These are phyloP conservation scores for Vulpes vulpes DNA, from an alignment of 2,113 vertebrate genomes.

Conservation along the genomic window DNA sequence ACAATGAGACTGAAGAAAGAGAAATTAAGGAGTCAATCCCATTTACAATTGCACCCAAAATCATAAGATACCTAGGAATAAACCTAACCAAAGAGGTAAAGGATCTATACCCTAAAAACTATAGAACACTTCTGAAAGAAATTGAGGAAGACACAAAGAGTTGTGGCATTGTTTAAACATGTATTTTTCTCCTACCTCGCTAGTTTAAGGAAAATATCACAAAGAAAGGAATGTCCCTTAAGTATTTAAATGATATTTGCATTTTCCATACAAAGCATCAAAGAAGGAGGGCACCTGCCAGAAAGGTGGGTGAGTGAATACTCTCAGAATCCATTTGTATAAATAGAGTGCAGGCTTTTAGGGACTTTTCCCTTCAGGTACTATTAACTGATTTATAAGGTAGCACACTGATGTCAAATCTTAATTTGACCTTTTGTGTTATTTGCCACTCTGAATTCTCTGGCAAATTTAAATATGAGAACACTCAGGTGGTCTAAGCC, in stretches of 20 bases:
- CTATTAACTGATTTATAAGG: conserved; percentile 4
- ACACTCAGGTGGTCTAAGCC: background rate
- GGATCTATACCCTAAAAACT: no score
- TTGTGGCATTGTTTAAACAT: conserved; percentile 57
- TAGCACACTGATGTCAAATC: background rate
- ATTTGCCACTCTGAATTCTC: conserved; percentile 23
- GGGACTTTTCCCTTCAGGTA: background rate
- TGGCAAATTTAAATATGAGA: conserved; percentile 12
- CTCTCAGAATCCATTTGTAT: background rate
- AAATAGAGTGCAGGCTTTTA: background rate
- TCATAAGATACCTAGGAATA: no score
- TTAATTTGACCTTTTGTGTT: conserved; percentile 6
- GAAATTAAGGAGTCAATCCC: no score
- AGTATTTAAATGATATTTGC: background rate
- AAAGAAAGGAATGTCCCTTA: conserved; percentile 39
- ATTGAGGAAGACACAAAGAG: no score
- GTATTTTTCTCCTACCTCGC: background rate
- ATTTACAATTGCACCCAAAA: no score
- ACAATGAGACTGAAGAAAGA: no score
- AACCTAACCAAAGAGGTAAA: no score
- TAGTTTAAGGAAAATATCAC: conserved; percentile 66
- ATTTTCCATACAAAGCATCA: conserved; percentile 6
- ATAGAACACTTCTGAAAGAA: no score
- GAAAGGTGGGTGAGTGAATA: background rate
- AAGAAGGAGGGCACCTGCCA: background rate